A percentile compares a stretch with the other conserved stretches of the same genome.
Conservation (phyloP, 2,113 vertebrate genomes). For the Harpagus bidentatus region DNA sequence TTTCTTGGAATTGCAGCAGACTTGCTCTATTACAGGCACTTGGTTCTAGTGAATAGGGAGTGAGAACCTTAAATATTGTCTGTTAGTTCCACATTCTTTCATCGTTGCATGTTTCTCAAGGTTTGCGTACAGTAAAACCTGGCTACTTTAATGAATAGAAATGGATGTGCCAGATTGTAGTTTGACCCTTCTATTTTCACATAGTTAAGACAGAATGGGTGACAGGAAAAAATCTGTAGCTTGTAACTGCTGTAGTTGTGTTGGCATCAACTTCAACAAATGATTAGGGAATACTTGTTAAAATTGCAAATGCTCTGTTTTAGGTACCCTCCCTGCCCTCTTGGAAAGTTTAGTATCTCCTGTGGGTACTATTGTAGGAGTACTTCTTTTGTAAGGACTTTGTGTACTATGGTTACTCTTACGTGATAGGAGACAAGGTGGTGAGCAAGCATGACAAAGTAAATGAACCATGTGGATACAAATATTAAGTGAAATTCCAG, state of each 20-base stretch:
- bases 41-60: conserved; percentile 44
- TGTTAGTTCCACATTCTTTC: conserved; percentile 55
- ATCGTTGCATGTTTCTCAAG: conserved; percentile 7
- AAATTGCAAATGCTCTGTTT: not conserved
- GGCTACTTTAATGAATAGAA: conserved; percentile 1
- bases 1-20: conserved; percentile 40
- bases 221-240: not conserved
- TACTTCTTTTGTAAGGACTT: not conserved
- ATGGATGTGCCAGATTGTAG: not conserved
- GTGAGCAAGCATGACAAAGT: not conserved
- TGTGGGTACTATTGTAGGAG: not conserved
- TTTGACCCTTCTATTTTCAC: conserved; percentile 3
- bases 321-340: not conserved
- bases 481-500: not conserved
- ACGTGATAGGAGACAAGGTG: not conserved
- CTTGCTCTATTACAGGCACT: conserved; percentile 40
- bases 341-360: not conserved
- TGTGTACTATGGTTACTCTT: not conserved
- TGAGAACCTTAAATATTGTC: conserved; percentile 41
- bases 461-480: not conserved
- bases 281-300: not conserved
- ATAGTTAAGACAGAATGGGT: not conserved
- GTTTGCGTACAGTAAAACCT: conserved; percentile 33
- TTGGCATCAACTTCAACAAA: not conserved
- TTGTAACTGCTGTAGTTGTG: not conserved